Evolutionary conservation across 2,888 invertebrate species (phyloP).

Genomic region (Drosophila flavopinicola): DNA sequence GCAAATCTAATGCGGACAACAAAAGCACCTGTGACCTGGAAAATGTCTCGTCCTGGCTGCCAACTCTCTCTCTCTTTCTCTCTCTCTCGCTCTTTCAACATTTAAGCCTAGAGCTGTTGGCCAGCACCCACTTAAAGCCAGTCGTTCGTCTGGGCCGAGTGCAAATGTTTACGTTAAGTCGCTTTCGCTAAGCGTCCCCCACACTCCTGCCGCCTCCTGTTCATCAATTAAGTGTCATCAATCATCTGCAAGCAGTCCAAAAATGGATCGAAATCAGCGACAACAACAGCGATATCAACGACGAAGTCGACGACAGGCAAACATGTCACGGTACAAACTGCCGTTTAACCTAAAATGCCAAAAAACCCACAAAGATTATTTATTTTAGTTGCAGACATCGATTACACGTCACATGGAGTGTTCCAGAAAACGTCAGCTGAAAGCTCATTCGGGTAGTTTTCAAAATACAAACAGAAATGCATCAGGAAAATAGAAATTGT

Average conservation of each 20-base stretch:
- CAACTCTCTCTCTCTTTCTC: background rate
- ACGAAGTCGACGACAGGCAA: constrained; percentile 53
- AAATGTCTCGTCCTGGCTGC: constrained; percentile 43
- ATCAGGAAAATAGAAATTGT: background rate
- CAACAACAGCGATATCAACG: constrained; percentile 42
- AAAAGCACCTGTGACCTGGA: constrained; percentile 80
- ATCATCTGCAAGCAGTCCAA: constrained; percentile 68
- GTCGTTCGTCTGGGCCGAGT: constrained; percentile 29
- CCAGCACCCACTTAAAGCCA: constrained; percentile 62
- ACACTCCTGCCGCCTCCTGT: constrained; percentile 33
- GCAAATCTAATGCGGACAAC: constrained; percentile 77
- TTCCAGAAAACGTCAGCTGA: constrained; percentile 19
- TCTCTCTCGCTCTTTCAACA: constrained; percentile 2
- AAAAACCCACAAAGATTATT: constrained; percentile 65
- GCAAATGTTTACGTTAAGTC: constrained; percentile 56
- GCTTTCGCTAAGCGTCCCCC: constrained; percentile 18
- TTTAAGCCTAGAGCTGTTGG: constrained; percentile 35
- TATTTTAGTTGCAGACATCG: constrained; percentile 57
- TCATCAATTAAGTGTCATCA: constrained; percentile 82
- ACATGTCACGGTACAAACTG: constrained; percentile 82
- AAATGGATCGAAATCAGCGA: constrained; percentile 60
- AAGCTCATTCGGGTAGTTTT: background rate
- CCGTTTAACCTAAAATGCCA: constrained; percentile 76
- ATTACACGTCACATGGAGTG: constrained; percentile 15
- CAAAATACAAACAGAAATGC: too few relatives aligned